phyloP scores from a whole-genome alignment of 2,888 invertebrate genomes.

The Drosophila nr. perissopoda region DNA sequence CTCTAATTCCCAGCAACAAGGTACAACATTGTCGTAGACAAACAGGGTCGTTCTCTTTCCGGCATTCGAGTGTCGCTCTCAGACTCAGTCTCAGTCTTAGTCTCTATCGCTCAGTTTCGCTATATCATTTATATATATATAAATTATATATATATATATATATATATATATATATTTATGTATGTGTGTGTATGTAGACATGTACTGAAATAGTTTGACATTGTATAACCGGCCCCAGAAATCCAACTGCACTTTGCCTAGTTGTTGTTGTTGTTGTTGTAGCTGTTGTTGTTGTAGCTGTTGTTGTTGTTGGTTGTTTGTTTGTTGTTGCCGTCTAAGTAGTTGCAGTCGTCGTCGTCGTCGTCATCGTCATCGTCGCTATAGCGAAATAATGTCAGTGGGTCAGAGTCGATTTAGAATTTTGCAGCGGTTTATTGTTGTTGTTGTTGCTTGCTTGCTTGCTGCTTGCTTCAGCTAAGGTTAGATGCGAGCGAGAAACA shows the following conservation, averaged over 20 bases:
- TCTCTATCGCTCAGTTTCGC: neutral
- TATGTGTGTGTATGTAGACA: neutral
- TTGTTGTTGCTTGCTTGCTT: slow-evolving; percentile 22
- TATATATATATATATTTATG: neutral
- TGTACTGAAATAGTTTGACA: slow-evolving; percentile 29
- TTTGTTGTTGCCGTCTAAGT: slow-evolving; percentile 34
- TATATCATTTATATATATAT: neutral
- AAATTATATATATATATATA: no score
- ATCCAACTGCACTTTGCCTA: slow-evolving; percentile 68
- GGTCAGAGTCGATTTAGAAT: slow-evolving; percentile 84
- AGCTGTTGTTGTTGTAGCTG: slow-evolving; percentile 5
- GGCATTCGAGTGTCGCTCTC: slow-evolving; percentile 30
- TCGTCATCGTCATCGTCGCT: slow-evolving; percentile 42
- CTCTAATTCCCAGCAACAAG: slow-evolving; percentile 5
- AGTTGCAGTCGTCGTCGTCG: slow-evolving; percentile 30
- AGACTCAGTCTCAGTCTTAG: neutral
- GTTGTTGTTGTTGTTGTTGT: slow-evolving; percentile 10
- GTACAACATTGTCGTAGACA: slow-evolving; percentile 23
- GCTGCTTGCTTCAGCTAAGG: slow-evolving; percentile 47
- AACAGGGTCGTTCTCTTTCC: slow-evolving; percentile 51
- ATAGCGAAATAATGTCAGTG: slow-evolving; percentile 83
- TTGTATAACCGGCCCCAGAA: slow-evolving; percentile 53
- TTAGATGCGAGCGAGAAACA: slow-evolving; percentile 58
- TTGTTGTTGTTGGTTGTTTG: slow-evolving; percentile 4
- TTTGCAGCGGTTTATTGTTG: slow-evolving; percentile 49